These are phyloP conservation scores for Oreortyx pictus DNA, from an alignment of 2,797 vertebrate genomes.

Conservation along the genomic window DNA sequence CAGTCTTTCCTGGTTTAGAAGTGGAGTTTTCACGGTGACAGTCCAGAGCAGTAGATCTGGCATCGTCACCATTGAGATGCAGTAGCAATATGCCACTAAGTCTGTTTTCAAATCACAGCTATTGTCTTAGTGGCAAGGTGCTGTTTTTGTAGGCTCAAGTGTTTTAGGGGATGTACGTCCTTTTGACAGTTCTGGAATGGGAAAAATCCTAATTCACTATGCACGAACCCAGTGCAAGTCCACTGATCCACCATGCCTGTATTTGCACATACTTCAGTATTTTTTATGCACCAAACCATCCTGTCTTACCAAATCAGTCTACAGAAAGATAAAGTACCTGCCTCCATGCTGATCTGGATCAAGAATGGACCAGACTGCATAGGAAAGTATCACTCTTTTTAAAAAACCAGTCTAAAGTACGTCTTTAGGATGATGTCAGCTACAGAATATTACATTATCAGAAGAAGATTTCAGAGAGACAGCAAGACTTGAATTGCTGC, in stretches of 20 bases:
- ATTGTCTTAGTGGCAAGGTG: neutral
- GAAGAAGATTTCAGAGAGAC: neutral
- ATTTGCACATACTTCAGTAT: conserved; percentile 25
- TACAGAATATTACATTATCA: neutral
- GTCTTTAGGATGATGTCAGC: conserved; percentile 6
- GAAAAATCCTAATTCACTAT: neutral
- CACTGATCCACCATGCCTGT: neutral
- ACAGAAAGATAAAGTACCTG: conserved; percentile 25
- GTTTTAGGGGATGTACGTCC: neutral
- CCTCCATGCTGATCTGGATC: neutral
- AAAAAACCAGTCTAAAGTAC: neutral
- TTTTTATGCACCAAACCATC: neutral
- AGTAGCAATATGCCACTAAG: neutral
- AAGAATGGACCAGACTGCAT: conserved; percentile 3
- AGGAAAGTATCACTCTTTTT: conserved; percentile 6
- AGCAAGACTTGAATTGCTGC: neutral
- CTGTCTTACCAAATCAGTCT: conserved; percentile 15
- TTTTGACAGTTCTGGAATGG: neutral
- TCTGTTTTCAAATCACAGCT: neutral
- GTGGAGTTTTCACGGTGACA: neutral
- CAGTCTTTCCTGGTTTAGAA: neutral
- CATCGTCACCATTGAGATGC: rapidly evolving
- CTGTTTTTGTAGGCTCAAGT: neutral
- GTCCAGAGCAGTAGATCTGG: neutral
- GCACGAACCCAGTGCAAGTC: neutral